These are phyloP conservation scores for Zophobas morio DNA, from an alignment of 1,140 invertebrate species.

Conservation along the genomic window DNA sequence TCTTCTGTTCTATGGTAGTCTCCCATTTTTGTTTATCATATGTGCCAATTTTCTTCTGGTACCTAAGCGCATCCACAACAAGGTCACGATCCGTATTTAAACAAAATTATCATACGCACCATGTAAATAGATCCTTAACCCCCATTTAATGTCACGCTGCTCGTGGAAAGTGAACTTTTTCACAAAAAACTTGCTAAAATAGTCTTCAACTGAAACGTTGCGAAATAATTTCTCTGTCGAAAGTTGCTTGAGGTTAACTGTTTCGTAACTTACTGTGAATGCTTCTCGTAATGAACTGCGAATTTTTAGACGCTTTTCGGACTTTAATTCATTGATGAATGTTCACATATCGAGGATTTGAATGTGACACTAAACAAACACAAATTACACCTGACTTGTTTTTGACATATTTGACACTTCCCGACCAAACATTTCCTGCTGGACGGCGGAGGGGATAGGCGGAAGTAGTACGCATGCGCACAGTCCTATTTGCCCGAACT, in stretches of 20 bases:
- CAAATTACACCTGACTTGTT: slow-evolving; percentile 21
- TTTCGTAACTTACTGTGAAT: slow-evolving; percentile 14
- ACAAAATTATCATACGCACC: slow-evolving; percentile 53
- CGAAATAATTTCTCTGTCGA: slow-evolving; percentile 3
- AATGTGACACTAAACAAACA: slow-evolving; percentile 18
- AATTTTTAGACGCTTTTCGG: background rate
- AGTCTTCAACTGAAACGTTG: slow-evolving; percentile 2
- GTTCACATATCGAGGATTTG: slow-evolving; percentile 20
- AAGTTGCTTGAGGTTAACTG: slow-evolving; percentile 1
- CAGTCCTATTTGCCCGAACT: too few species aligned
- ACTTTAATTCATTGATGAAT: slow-evolving; percentile 7
- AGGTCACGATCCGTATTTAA: slow-evolving; percentile 28
- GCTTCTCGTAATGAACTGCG: background rate
- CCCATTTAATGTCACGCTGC: slow-evolving; percentile 57
- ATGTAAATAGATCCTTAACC: slow-evolving; percentile 61
- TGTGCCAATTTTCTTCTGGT: slow-evolving; percentile 94
- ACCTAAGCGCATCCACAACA: slow-evolving; percentile 72
- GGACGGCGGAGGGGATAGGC: background rate
- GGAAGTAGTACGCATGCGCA: background rate
- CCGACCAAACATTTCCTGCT: background rate
- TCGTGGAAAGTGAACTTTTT: slow-evolving; percentile 6
- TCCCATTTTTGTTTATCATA: slow-evolving; percentile 98
- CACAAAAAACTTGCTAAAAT: slow-evolving; percentile 6
- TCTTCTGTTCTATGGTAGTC: slow-evolving; percentile 90
- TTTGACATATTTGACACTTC: slow-evolving; percentile 9